Evolutionary conservation across 2,797 vertebrate species (phyloP), one percentile per base, ranked within the genome.

Genomic region (Protosalanx chinensis): DNA sequence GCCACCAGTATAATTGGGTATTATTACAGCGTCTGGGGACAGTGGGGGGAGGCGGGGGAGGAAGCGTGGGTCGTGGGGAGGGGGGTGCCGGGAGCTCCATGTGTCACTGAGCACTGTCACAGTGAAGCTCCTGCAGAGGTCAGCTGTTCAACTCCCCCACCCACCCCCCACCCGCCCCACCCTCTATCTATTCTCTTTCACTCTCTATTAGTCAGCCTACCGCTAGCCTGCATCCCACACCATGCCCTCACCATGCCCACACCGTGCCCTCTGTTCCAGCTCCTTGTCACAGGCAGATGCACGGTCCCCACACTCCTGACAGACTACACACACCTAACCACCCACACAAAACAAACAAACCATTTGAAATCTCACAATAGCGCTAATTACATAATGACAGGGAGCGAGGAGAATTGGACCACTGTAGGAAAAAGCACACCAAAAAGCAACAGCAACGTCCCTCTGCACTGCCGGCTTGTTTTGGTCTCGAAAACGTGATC

Each of bases 1-100:
- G 88, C 76, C 79, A 77, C 76, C 79, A 87, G 90, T 90, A 90
- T 90, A 91, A 93, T 91, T 88, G 87, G 87, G 82, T 88, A 86
- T 92, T 91, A 91, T 91, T 91, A 88, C 87, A 46, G 67, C 30
- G 46, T 68, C 73, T 35, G 63, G 63, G 33, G 87, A 79, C 13
- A 12, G 41, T 79, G 81, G 58, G 27, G 27, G 58, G 76, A 78
- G 79, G 72, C 64, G 65, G 76, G 82, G 72, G 84, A 81, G 80
- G 80, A 78, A 78, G 72, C 64, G 65, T 75, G 82, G 72, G 84
- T 81, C 79, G 80, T 60, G 60, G 81, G 80, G 81, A 84, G 10
- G 81, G 83, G 77, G 76, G 69, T 87, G 41, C 41, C 10, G n/a
- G 18, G 51, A 56, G 18, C 51, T 56, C 15, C 15, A 56, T 16